Percentiles rank a stretch among this genome's conserved stretches.
These are phyloP conservation scores for Syritta pipiens DNA, from an alignment of 2,888 invertebrate genomes.

Conservation along the genomic window DNA sequence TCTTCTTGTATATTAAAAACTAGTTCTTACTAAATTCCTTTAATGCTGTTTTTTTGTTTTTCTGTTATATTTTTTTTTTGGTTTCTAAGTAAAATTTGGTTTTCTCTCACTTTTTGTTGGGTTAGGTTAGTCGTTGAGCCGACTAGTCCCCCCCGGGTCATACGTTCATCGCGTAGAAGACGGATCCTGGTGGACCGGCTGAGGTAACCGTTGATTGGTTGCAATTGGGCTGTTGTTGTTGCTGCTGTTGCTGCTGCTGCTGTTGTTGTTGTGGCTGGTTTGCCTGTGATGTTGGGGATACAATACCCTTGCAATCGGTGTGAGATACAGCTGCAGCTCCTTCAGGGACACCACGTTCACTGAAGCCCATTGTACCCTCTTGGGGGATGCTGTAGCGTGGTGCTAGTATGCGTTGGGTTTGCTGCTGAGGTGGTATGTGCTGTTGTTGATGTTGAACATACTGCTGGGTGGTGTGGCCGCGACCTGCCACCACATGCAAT, in stretches of 20 bases:
- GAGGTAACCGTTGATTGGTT: slow-evolving; percentile 79
- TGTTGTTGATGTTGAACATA: slow-evolving; percentile 73
- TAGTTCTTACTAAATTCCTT: slow-evolving; percentile 55
- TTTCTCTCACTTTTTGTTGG: slow-evolving; percentile 60
- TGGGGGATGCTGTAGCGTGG: slow-evolving; percentile 76
- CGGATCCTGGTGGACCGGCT: slow-evolving; percentile 80
- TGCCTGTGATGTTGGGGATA: slow-evolving; percentile 73
- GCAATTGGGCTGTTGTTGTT: slow-evolving; percentile 75
- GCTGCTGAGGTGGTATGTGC: slow-evolving; percentile 71
- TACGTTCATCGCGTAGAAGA: slow-evolving; percentile 93
- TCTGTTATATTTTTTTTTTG: neutral
- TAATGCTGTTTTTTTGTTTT: slow-evolving; percentile 31
- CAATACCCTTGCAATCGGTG: slow-evolving; percentile 75
- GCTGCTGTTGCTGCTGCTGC: slow-evolving; percentile 66
- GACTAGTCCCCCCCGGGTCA: slow-evolving; percentile 83
- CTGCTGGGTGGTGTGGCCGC: slow-evolving; percentile 74
- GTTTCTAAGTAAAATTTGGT: slow-evolving; percentile 41
- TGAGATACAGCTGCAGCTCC: slow-evolving; percentile 84
- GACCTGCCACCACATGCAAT: slow-evolving; percentile 79
- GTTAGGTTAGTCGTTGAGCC: slow-evolving; percentile 63
- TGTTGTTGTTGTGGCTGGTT: slow-evolving; percentile 69
- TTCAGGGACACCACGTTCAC: slow-evolving; percentile 87
- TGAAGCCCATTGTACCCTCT: slow-evolving; percentile 74
- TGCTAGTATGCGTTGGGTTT: slow-evolving; percentile 72
- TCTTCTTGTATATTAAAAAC: slow-evolving; percentile 8